A percentile compares a stretch with the other conserved stretches of the same genome.
Conservation (phyloP, 2,797 vertebrate species). For the Pangasius krempfi region DNA sequence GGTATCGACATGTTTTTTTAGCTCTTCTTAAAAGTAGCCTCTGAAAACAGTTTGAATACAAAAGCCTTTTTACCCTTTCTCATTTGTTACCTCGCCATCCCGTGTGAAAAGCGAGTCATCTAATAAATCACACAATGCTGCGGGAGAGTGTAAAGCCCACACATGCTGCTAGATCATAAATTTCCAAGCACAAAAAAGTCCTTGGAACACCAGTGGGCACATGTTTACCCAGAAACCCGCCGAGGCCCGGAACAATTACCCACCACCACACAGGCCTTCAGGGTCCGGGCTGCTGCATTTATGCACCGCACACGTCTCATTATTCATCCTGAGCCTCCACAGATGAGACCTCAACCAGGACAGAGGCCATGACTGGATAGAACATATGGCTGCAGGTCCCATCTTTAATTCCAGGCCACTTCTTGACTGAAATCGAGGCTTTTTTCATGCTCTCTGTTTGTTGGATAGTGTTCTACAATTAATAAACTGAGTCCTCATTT, state of each 20-base stretch:
- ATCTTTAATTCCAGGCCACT: neutral
- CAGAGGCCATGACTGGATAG: conserved; percentile 61
- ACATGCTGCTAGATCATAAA: conserved; percentile 71
- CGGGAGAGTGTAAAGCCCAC: conserved; percentile 51
- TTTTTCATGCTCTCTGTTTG: neutral
- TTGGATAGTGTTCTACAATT: neutral
- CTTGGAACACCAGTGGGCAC: conserved; percentile 64
- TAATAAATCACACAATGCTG: conserved; percentile 73
- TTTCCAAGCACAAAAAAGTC: conserved; percentile 61
- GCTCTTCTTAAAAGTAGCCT: conserved; percentile 18
- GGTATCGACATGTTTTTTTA: neutral
- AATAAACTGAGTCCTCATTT: neutral
- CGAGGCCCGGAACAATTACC: conserved; percentile 75
- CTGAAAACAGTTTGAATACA: conserved; percentile 30
- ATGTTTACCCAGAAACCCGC: conserved; percentile 78
- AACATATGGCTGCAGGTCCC: conserved; percentile 43
- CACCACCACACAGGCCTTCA: conserved; percentile 69
- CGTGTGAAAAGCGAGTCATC: conserved; percentile 28
- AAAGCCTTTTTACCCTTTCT: conserved; percentile 24
- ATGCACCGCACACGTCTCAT: conserved; percentile 74
- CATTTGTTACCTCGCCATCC: conserved; percentile 35
- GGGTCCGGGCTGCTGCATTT: conserved; percentile 73
- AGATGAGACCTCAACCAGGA: conserved; percentile 66
- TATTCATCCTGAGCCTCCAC: conserved; percentile 74
- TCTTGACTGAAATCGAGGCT: neutral